These are phyloP conservation scores for Gonocerus acuteangulatus DNA, from an alignment of 2,888 invertebrate species.

Conservation along the genomic window DNA sequence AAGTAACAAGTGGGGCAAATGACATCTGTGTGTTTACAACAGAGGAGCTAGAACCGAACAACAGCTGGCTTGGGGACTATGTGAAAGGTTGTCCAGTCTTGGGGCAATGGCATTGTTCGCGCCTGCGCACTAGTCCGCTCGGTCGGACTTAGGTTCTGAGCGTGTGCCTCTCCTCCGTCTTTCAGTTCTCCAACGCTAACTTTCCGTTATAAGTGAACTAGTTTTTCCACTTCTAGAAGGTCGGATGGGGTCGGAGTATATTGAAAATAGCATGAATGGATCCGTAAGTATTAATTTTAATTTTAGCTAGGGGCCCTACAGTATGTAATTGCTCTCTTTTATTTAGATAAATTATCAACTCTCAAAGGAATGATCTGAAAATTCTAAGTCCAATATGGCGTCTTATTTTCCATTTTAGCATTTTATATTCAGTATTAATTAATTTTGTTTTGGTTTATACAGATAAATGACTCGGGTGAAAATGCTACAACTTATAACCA, in stretches of 20 bases:
- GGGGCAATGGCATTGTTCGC: slow-evolving; percentile 40
- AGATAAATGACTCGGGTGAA: slow-evolving; percentile 28
- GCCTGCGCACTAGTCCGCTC: slow-evolving; percentile 56
- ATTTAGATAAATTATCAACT: slow-evolving; percentile 1
- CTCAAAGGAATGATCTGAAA: slow-evolving; percentile 42
- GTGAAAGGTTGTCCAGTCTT: no score
- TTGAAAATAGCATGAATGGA: slow-evolving; percentile 23
- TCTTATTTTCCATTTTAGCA: slow-evolving; percentile 44
- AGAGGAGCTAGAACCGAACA: no score
- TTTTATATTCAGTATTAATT: background rate
- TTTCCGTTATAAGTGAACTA: background rate
- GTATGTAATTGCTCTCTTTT: background rate
- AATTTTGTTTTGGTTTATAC: slow-evolving; percentile 7
- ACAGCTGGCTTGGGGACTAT: no score
- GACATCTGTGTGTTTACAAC: no score
- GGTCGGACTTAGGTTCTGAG: slow-evolving; percentile 39
- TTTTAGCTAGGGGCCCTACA: background rate
- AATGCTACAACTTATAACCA: slow-evolving; percentile 21
- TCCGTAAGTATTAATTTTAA: slow-evolving; percentile 25
- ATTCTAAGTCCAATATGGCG: slow-evolving; percentile 83
- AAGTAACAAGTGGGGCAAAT: no score
- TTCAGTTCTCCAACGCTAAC: no score
- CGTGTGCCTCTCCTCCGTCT: slow-evolving; percentile 7
- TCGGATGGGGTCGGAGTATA: background rate
- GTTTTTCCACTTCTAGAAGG: background rate